phyloP scores from a whole-genome alignment of 64 coral and sea anemone genomes.

The Stichodactyla mertensii region DNA sequence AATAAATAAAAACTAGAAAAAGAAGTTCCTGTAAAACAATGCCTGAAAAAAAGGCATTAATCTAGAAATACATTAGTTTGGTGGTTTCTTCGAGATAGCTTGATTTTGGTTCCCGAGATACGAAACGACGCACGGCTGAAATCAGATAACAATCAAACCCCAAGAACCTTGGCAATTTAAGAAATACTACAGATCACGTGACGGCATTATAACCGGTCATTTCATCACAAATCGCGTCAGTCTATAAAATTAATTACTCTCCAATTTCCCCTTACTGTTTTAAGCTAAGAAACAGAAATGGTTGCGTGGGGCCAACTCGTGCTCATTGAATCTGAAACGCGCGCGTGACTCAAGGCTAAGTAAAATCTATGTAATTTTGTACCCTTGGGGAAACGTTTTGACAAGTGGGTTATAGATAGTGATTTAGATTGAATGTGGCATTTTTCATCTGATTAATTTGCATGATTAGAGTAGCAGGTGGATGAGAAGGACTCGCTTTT shows the following conservation, averaged over 20 bases:
- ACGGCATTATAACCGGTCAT: not conserved
- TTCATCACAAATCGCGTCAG: not conserved
- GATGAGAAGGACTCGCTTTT: not conserved
- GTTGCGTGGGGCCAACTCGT: not conserved
- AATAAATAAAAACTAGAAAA: not conserved
- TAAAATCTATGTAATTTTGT: not conserved
- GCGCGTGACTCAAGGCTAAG: not conserved
- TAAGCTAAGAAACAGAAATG: not conserved
- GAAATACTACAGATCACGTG: not conserved
- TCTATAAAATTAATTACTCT: not conserved
- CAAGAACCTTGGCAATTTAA: not conserved
- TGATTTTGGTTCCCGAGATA: not conserved
- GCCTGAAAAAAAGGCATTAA: not conserved
- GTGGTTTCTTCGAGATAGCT: not conserved
- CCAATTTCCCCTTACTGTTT: not conserved
- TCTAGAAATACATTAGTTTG: not conserved
- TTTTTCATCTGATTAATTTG: slow-evolving; percentile 4
- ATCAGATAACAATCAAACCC: not conserved
- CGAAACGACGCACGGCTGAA: not conserved
- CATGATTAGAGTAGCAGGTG: not conserved
- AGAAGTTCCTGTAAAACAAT: not conserved
- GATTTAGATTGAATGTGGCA: not conserved
- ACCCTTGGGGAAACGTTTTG: not conserved
- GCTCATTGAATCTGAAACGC: not conserved
- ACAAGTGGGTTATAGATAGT: not conserved